These are phyloP conservation scores for Psittacara wagleri DNA, from an alignment of 2,113 vertebrate species.

Conservation along the genomic window DNA sequence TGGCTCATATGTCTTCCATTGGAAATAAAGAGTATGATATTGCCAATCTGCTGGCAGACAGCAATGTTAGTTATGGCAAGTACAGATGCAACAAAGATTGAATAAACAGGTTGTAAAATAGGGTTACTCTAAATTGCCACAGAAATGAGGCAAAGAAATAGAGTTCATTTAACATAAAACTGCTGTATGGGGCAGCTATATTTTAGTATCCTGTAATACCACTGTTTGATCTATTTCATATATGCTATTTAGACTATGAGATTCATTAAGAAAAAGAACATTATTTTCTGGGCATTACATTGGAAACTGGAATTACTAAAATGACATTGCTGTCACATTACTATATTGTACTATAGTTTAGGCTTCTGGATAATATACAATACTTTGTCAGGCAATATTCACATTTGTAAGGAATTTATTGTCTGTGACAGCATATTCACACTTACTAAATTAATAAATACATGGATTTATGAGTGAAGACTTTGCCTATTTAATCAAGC, in stretches of 20 bases:
- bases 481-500: background rate
- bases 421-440: background rate
- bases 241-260: background rate
- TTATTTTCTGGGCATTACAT: background rate
- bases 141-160: background rate
- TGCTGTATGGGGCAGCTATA: background rate
- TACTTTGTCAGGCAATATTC: background rate
- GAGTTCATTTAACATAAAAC: background rate
- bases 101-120: constrained; percentile 15
- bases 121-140: background rate
- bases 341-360: background rate
- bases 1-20: constrained; percentile 19
- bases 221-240: constrained; percentile 49
- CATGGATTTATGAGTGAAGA: background rate
- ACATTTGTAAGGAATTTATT: background rate
- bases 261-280: background rate
- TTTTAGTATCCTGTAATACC: background rate
- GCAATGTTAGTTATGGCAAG: constrained; percentile 36
- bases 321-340: background rate
- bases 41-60: constrained; percentile 25
- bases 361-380: background rate
- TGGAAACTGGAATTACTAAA: background rate
- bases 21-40: constrained; percentile 33
- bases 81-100: constrained; percentile 52
- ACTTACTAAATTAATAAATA: background rate